Conservation (phyloP, 2,888 invertebrate species). For the Hydropsyche betteni region DNA sequence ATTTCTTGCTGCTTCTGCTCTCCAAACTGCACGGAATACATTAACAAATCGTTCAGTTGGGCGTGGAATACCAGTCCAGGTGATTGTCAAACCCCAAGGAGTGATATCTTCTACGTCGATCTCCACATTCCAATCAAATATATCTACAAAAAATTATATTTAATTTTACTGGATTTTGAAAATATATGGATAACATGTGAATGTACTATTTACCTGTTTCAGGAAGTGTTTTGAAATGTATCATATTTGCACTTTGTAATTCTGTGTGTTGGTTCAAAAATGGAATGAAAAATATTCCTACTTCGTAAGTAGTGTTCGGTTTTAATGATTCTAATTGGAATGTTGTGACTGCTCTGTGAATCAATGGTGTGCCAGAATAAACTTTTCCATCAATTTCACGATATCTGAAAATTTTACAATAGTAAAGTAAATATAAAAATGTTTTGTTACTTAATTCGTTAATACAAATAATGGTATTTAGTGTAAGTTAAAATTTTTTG, state of each 20-base stretch:
- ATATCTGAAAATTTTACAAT: constrained; percentile 66
- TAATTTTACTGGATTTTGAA: too few species aligned
- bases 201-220: constrained; percentile 66
- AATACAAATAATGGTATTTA: background rate
- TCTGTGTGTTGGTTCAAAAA: constrained; percentile 83
- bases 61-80: constrained; percentile 86
- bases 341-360: constrained; percentile 82
- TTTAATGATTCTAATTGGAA: constrained; percentile 82
- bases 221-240: constrained; percentile 77
- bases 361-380: constrained; percentile 84
- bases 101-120: constrained; percentile 81
- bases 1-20: constrained; percentile 75
- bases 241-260: constrained; percentile 74
- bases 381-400: constrained; percentile 84
- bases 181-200: too few species aligned
- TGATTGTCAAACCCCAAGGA: constrained; percentile 78
- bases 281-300: constrained; percentile 84
- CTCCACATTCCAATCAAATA: constrained; percentile 83
- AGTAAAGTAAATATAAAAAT: background rate
- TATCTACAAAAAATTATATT: constrained; percentile 64
- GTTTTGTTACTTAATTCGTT: background rate
- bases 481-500: background rate
- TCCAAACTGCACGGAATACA: constrained; percentile 86
- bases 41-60: constrained; percentile 91
- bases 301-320: constrained; percentile 82